A percentile compares a stretch with the other conserved stretches of the same genome.
Evolutionary conservation across 2,888 invertebrate species (phyloP).

Genomic region (Andrena trimmerana): DNA sequence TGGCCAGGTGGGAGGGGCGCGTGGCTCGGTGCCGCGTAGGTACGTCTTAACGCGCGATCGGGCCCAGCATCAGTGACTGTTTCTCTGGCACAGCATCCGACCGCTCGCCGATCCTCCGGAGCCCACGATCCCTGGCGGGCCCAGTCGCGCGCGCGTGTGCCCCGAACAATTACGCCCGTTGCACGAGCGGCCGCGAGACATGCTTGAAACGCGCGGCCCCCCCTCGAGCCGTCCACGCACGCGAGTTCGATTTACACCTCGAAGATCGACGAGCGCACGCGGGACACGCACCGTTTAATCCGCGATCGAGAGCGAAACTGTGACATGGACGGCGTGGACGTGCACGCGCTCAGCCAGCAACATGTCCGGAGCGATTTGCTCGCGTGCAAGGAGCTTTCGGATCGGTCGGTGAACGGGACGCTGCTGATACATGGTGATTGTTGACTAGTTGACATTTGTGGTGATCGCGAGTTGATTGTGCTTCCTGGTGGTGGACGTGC

Average conservation of each 20-base stretch:
- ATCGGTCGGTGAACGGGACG: neutral
- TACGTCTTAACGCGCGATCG: slow-evolving; percentile 78
- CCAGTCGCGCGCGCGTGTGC: slow-evolving; percentile 10
- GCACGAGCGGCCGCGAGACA: slow-evolving; percentile 26
- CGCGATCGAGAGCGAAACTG: neutral
- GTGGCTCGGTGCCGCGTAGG: slow-evolving; percentile 71
- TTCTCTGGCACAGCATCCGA: slow-evolving; percentile 81
- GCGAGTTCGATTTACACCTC: slow-evolving; percentile 2
- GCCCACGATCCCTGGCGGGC: neutral
- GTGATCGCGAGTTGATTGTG: slow-evolving; percentile 1
- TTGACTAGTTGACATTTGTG: neutral
- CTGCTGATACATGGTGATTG: neutral
- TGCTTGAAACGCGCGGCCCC: slow-evolving; percentile 17
- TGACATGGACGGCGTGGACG: neutral
- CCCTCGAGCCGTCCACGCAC: neutral
- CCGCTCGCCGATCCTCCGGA: slow-evolving; percentile 50
- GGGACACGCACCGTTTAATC: neutral
- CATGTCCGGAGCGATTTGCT: neutral
- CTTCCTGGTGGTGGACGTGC: neutral
- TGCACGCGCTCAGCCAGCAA: neutral
- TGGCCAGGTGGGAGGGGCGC: slow-evolving; percentile 70
- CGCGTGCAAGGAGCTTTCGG: slow-evolving; percentile 6
- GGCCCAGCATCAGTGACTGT: slow-evolving; percentile 80
- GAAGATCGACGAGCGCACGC: neutral
- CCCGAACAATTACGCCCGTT: slow-evolving; percentile 3